These are phyloP conservation scores for Mesocricetus auratus DNA, from an alignment of 2,113 vertebrate species.

Conservation along the genomic window DNA sequence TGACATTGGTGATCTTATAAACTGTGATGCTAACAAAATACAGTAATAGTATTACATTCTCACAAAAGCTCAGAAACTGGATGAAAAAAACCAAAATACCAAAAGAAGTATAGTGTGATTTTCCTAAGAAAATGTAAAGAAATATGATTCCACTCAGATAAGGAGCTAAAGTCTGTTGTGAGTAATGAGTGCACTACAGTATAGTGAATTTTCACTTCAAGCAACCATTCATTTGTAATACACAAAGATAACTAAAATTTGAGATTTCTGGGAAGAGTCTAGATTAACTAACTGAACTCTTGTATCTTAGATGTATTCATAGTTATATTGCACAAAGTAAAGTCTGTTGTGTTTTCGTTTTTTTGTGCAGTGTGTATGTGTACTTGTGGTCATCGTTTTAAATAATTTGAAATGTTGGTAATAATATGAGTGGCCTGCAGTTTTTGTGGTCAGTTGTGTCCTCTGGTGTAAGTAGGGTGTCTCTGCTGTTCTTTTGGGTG, in stretches of 20 bases:
- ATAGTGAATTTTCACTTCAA: conserved; percentile 12
- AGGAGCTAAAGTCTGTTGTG: neutral
- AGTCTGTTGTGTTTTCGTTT: neutral
- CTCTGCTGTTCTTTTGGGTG: too few relatives aligned
- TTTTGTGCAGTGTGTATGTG: neutral
- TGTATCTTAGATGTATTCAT: neutral
- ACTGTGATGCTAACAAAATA: neutral
- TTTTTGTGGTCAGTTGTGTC: too few relatives aligned
- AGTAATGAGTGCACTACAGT: neutral
- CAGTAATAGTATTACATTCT: neutral
- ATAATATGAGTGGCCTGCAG: neutral
- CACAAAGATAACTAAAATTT: neutral
- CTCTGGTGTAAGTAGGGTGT: too few relatives aligned
- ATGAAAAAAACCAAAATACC: neutral
- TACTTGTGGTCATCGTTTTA: neutral
- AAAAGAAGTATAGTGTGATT: neutral
- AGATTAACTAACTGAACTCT: neutral
- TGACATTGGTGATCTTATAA: neutral
- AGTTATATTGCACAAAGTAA: neutral
- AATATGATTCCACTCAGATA: neutral
- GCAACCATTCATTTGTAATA: neutral
- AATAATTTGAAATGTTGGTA: neutral
- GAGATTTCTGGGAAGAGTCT: neutral
- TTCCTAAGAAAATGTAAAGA: neutral
- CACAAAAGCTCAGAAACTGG: neutral